Percentiles rank a stretch among this genome's conserved stretches.
Conservation (phyloP, 1,140 invertebrate genomes). For the Vanessa atalanta region DNA sequence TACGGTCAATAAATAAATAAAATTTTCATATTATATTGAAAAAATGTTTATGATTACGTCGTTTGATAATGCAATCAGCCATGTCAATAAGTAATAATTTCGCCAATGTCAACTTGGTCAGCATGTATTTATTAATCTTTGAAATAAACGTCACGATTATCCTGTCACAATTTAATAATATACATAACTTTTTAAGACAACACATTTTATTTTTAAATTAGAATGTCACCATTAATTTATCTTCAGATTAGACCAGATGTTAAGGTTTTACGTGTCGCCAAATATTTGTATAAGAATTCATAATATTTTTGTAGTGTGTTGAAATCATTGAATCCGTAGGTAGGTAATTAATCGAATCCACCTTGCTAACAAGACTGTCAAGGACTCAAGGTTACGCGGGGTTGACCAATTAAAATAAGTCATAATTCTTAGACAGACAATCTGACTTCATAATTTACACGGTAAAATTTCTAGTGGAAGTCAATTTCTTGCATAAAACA, state of each 20-base stretch:
- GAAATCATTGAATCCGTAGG: not conserved
- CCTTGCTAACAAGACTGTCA: slow-evolving; percentile 6
- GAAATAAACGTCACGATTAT: no score
- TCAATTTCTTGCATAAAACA: no score
- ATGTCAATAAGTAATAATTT: no score
- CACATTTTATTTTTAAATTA: not conserved
- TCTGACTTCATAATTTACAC: not conserved
- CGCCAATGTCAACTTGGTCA: no score
- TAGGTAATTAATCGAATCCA: slow-evolving; percentile 2
- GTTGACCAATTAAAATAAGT: not conserved
- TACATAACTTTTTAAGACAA: not conserved
- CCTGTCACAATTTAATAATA: no score
- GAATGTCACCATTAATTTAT: not conserved
- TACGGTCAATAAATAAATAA: no score
- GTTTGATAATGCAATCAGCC: no score
- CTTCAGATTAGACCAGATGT: not conserved
- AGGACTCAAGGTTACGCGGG: not conserved
- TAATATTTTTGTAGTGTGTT: not conserved
- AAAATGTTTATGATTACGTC: no score
- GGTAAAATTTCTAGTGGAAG: no score
- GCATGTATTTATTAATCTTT: no score
- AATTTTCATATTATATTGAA: no score
- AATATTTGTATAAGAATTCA: not conserved
- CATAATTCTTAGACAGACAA: not conserved
- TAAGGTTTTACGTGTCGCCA: not conserved